These are phyloP conservation scores for Thera obeliscata DNA, from an alignment of 2,888 invertebrate genomes.

Conservation along the genomic window DNA sequence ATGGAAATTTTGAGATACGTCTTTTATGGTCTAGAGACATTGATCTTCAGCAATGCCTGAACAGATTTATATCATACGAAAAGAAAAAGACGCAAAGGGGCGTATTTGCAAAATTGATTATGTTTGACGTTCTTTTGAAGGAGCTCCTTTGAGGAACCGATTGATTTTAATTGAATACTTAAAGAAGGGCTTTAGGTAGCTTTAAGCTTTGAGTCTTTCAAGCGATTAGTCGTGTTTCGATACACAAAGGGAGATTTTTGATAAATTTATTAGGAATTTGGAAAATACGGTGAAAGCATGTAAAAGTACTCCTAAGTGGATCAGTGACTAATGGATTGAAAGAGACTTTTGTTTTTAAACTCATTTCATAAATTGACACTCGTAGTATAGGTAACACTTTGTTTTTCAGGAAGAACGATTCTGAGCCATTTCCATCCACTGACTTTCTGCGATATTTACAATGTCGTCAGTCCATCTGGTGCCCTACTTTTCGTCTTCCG, in stretches of 20 bases:
- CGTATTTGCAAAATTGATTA: constrained; percentile 83
- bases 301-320: background rate
- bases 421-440: no score
- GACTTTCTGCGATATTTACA: no score
- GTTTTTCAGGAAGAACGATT: no score
- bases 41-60: constrained; percentile 55
- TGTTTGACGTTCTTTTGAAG: constrained; percentile 77
- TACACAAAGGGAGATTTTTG: constrained; percentile 58
- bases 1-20: background rate
- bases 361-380: background rate
- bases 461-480: no score
- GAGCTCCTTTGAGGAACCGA: constrained; percentile 63
- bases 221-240: constrained; percentile 62
- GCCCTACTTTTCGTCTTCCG: no score
- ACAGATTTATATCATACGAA: constrained; percentile 72
- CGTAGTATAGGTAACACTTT: no score
- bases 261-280: constrained; percentile 17
- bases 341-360: background rate
- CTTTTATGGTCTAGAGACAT: constrained; percentile 36
- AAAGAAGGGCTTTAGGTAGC: constrained; percentile 56
- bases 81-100: constrained; percentile 68
- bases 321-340: background rate
- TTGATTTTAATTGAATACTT: constrained; percentile 78
- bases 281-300: background rate
- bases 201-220: constrained; percentile 63